A percentile compares a stretch with the other conserved stretches of the same genome.
Conservation (phyloP, 2,113 vertebrate genomes). For the Gasterosteus aculeatus region DNA sequence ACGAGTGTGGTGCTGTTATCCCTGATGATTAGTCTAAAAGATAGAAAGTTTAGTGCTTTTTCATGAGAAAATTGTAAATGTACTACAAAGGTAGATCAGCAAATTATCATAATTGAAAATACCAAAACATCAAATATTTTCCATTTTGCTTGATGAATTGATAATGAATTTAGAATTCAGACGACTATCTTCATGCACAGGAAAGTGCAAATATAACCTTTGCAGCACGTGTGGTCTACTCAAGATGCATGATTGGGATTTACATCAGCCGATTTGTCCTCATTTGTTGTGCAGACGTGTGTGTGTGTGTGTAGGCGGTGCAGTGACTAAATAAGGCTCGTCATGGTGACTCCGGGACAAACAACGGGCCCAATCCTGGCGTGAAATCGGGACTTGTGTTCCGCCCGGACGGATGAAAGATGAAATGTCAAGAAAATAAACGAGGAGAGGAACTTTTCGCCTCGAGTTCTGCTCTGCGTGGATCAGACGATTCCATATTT, state of each 20-base stretch:
- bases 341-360: slow-evolving; percentile 13
- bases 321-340: slow-evolving; percentile 30
- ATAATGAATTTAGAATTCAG: background rate
- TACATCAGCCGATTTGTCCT: background rate
- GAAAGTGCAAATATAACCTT: background rate
- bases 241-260: background rate
- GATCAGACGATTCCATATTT: background rate
- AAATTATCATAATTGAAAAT: background rate
- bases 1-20: background rate
- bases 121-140: background rate
- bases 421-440: background rate
- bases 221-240: background rate
- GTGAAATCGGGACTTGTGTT: slow-evolving; percentile 2
- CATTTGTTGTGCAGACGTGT: no score
- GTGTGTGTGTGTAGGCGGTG: background rate
- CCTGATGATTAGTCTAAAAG: background rate
- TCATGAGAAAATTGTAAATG: background rate
- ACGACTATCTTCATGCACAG: background rate
- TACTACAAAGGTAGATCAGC: background rate
- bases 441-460: slow-evolving; percentile 5
- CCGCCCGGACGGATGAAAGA: background rate
- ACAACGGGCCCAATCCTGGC: slow-evolving; percentile 3
- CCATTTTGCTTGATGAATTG: background rate
- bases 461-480: background rate
- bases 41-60: background rate